These are phyloP conservation scores for Hemibagrus guttatus DNA, from an alignment of 2,797 vertebrate genomes.

Conservation along the genomic window DNA sequence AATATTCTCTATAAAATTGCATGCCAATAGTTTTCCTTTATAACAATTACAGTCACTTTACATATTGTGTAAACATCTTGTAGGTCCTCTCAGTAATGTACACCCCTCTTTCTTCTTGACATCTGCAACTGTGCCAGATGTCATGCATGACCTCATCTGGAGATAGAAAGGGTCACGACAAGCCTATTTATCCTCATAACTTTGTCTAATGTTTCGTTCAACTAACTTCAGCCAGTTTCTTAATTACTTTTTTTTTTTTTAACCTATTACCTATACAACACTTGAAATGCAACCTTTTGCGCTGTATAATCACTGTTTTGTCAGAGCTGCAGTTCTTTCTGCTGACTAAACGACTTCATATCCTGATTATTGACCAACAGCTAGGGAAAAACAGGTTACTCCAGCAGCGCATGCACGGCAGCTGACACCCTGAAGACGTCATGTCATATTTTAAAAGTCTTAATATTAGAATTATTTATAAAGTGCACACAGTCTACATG, in stretches of 20 bases:
- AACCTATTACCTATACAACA: neutral
- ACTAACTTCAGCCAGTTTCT: neutral
- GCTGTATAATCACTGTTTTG: neutral
- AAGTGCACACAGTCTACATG: no score
- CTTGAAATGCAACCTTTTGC: neutral
- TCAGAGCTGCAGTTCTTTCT: slow-evolving; percentile 25
- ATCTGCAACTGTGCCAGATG: neutral
- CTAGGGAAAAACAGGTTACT: neutral
- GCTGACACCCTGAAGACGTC: neutral
- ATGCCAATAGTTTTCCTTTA: neutral
- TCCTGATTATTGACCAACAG: slow-evolving; percentile 34
- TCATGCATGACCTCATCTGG: neutral
- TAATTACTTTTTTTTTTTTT: neutral
- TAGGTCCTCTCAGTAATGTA: neutral
- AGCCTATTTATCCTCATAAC: neutral
- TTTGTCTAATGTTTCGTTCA: no score
- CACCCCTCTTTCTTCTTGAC: neutral
- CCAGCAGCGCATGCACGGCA: neutral
- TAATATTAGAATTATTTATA: neutral
- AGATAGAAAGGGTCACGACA: neutral
- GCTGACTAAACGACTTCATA: slow-evolving; percentile 31
- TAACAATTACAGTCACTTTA: no score
- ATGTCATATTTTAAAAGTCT: neutral
- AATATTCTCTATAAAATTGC: neutral
- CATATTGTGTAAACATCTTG: neutral